Evolutionary conservation across 1,140 invertebrate genomes (phyloP).

Genomic region (Pantala flavescens): DNA sequence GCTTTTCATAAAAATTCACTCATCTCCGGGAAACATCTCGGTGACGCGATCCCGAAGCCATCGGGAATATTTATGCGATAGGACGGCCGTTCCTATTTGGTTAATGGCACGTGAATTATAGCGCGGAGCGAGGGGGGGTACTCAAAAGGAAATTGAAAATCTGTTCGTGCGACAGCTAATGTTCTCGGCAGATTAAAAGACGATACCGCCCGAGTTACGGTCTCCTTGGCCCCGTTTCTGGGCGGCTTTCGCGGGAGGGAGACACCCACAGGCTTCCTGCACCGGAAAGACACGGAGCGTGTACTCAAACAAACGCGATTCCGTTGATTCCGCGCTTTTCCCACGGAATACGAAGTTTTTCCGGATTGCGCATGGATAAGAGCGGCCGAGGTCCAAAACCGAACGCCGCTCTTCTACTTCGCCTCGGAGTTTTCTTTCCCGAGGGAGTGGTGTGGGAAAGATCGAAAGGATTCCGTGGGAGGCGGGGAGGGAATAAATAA

Average conservation of each 20-base stretch:
- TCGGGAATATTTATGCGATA: not conserved
- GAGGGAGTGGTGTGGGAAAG: not conserved
- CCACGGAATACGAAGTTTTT: no score
- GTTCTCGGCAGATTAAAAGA: not conserved
- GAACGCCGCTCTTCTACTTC: not conserved
- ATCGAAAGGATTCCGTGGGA: not conserved
- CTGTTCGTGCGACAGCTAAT: not conserved
- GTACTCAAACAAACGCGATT: not conserved
- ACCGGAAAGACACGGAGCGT: not conserved
- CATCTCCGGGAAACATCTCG: not conserved
- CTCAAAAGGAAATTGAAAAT: not conserved
- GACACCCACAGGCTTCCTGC: not conserved
- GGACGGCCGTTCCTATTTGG: not conserved
- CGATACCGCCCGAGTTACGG: not conserved
- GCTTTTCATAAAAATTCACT: not conserved
- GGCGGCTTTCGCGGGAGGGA: not conserved
- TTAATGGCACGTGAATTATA: constrained; percentile 4
- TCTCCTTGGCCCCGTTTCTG: not conserved
- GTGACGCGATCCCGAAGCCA: not conserved
- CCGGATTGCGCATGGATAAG: no score
- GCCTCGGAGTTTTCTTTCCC: not conserved
- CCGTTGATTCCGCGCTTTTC: no score
- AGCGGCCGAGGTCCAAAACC: no score
- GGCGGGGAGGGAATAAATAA: not conserved
- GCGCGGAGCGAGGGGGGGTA: not conserved